Conservation (phyloP, 2,113 vertebrate genomes). For the Callopanchax toddi region DNA sequence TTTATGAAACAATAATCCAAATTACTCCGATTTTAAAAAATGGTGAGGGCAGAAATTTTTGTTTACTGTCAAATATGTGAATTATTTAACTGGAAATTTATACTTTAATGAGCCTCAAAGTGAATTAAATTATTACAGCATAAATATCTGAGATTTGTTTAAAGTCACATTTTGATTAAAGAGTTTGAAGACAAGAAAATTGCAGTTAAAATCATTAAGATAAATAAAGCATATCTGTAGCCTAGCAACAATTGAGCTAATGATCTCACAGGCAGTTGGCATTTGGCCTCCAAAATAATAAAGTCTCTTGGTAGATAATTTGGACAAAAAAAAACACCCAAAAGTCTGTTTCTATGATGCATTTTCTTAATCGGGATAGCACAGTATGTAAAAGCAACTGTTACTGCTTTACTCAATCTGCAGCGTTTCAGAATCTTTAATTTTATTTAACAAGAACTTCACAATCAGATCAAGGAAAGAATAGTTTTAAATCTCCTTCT, state of each 20-base stretch:
- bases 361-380: too few species aligned
- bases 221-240: background rate
- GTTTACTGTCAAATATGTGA: conserved; percentile 52
- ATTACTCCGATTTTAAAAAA: conserved; percentile 33
- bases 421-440: background rate
- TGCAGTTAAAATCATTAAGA: too few species aligned
- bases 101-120: too few species aligned
- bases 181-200: too few species aligned
- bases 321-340: too few species aligned
- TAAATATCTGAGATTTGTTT: too few species aligned
- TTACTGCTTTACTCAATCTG: background rate
- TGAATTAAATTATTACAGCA: too few species aligned
- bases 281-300: background rate
- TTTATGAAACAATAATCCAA: too few species aligned
- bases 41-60: conserved; percentile 45
- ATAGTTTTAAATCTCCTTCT: background rate
- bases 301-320: too few species aligned
- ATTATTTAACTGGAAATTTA: conserved; percentile 17
- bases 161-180: too few species aligned
- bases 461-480: background rate
- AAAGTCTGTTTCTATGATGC: too few species aligned
- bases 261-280: too few species aligned
- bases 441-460: background rate
- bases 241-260: background rate
- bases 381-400: background rate